phyloP scores from a whole-genome alignment of 1,140 invertebrate genomes.

The Sipha flava region DNA sequence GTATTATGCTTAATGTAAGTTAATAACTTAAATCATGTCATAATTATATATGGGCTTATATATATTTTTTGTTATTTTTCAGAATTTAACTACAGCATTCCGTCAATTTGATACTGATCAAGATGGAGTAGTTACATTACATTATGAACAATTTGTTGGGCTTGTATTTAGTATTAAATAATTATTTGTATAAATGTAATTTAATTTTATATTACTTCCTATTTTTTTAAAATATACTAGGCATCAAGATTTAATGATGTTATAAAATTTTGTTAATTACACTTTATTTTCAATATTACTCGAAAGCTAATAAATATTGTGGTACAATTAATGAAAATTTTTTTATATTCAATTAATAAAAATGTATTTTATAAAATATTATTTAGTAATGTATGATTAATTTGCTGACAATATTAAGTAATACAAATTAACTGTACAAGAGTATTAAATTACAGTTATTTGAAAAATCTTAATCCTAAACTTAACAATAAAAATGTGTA shows the following conservation, averaged over 20 bases:
- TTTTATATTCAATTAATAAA: neutral
- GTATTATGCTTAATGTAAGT: slow-evolving; percentile 85
- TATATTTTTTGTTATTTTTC: slow-evolving; percentile 44
- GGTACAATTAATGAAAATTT: neutral
- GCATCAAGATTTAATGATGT: neutral
- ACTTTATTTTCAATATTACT: neutral
- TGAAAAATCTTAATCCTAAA: neutral
- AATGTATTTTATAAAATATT: too few relatives aligned
- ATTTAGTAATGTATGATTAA: too few relatives aligned
- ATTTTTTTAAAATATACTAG: neutral
- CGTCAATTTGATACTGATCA: slow-evolving; percentile 82
- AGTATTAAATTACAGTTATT: too few relatives aligned
- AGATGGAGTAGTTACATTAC: slow-evolving; percentile 90
- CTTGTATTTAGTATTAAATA: slow-evolving; percentile 57
- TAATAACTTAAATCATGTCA: neutral
- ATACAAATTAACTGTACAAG: too few relatives aligned
- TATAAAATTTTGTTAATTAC: neutral
- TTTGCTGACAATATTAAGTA: too few relatives aligned
- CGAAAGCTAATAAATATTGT: neutral
- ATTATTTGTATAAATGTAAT: neutral
- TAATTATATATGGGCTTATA: too few relatives aligned
- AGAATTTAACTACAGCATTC: slow-evolving; percentile 86
- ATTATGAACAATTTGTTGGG: slow-evolving; percentile 93
- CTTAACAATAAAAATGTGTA: neutral
- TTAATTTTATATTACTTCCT: neutral